Conservation (phyloP, 53 echinoderm and acorn worm genomes). For the Crossaster papposus region DNA sequence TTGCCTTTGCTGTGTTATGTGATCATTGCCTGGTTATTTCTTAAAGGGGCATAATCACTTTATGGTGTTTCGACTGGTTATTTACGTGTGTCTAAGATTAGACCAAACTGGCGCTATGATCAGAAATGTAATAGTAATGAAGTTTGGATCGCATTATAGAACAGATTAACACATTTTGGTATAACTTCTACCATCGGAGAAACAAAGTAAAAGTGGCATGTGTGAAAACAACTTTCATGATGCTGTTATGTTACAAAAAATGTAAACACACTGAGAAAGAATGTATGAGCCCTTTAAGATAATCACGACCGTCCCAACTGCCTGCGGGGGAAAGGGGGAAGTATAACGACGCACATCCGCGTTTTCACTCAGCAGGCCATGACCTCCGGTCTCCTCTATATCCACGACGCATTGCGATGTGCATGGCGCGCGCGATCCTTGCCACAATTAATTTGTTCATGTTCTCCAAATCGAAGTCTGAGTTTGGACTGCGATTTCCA, state of each 20-base stretch:
- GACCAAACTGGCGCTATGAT: too few relatives aligned
- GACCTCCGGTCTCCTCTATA: conserved; percentile 20
- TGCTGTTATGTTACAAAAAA: neutral
- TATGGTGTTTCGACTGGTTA: too few relatives aligned
- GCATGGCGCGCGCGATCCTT: neutral
- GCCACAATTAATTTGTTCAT: neutral
- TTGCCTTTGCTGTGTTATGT: neutral
- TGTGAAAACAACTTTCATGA: neutral
- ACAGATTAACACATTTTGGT: too few relatives aligned
- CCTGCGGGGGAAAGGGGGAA: neutral
- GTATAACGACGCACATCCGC: conserved; percentile 43
- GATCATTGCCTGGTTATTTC: neutral
- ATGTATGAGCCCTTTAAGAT: conserved; percentile 31
- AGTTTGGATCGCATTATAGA: too few relatives aligned
- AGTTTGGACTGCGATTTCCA: neutral
- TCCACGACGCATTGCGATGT: neutral
- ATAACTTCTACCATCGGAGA: too few relatives aligned
- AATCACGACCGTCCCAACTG: neutral
- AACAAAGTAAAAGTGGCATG: neutral
- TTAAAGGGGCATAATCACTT: too few relatives aligned
- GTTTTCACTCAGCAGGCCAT: conserved; percentile 45
- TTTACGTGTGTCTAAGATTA: too few relatives aligned
- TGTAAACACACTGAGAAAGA: neutral
- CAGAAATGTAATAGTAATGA: too few relatives aligned
- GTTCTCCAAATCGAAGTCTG: neutral